Evolutionary conservation across 2,113 vertebrate species (phyloP), one percentile per base, ranked within the genome.

Genomic region (Urocolius indicus): DNA sequence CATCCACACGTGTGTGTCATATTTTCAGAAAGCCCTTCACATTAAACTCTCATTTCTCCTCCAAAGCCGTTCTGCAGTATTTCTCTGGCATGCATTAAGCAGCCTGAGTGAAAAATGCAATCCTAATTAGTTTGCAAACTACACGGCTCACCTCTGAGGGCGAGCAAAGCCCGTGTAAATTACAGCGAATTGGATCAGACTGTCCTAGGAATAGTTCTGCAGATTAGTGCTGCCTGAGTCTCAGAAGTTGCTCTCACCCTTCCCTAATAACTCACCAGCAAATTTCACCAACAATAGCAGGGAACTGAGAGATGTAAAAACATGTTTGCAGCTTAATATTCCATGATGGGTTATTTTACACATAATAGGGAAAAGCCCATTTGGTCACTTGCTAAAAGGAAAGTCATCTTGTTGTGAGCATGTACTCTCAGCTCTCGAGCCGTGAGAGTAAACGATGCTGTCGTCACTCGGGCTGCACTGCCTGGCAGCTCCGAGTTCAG

Each of bases 81-180:
- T 85, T 27, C 78, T 82, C 92, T 27, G 52, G 51, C 68, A 92
- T 41, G 48, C 83, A 85, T 86, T 85, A 89, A 83, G 72, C 49
- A 63, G 65, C 45, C 65, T 6, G 11, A 71, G n/a, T n/a, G 76
- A 95, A 92, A 69, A 81, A 88, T 22, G 23, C 32, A 36, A 91
- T 66, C 93, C 94, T 80, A 54, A 73, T 94, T 62, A 84, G 74
- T 65, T 48, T 90, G 92, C 91, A 81, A 89, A 75, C 73, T 29
- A 27, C 66, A 36, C 9, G 18, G 69, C 84, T 89, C 89, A 85
- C 81, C 81, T 91, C 90, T 55, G 78, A 63, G 57, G 34, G 90
- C 2, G 22, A 94, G 89, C 62, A 72, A 66, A 92, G 77, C 74
- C 66, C 18, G 2, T 11, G 76, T 52, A 87, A 78, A 67, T 78